Evolutionary conservation across 2,113 vertebrate species (phyloP).

Genomic region (Halichoerus grypus): DNA sequence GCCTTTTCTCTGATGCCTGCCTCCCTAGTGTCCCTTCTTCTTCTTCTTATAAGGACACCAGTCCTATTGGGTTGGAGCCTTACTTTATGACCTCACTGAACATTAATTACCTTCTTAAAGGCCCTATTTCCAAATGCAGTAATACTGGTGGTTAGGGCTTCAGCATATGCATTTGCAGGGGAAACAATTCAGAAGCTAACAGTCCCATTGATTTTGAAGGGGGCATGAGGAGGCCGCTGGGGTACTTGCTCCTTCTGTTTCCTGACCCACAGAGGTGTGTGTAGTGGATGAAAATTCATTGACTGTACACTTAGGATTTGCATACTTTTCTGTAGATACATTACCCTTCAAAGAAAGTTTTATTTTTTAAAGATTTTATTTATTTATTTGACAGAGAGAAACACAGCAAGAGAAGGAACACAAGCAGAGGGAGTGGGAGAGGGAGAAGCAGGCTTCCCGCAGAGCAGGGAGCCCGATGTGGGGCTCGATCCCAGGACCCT

Average conservation of each 20-base stretch:
- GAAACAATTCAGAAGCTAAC: background rate
- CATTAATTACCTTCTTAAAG: background rate
- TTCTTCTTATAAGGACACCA: background rate
- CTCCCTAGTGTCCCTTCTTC: background rate
- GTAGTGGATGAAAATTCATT: background rate
- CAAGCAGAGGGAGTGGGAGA: no score
- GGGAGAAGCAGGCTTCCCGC: no score
- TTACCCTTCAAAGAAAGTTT: background rate
- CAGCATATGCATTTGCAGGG: background rate
- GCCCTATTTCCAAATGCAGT: background rate
- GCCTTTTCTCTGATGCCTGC: background rate
- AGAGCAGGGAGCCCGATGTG: no score
- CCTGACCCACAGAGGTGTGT: background rate
- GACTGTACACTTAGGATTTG: background rate
- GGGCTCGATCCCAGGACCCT: no score
- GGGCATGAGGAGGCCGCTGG: background rate
- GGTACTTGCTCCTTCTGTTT: background rate
- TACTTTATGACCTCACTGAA: background rate
- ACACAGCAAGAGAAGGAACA: no score
- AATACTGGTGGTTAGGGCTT: background rate
- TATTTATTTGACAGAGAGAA: no score
- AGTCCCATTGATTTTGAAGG: background rate
- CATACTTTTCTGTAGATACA: background rate
- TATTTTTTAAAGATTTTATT: no score
- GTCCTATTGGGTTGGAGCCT: background rate